Conservation (phyloP, 64 coral and sea anemone species). For the Cladopsammia gracilis region DNA sequence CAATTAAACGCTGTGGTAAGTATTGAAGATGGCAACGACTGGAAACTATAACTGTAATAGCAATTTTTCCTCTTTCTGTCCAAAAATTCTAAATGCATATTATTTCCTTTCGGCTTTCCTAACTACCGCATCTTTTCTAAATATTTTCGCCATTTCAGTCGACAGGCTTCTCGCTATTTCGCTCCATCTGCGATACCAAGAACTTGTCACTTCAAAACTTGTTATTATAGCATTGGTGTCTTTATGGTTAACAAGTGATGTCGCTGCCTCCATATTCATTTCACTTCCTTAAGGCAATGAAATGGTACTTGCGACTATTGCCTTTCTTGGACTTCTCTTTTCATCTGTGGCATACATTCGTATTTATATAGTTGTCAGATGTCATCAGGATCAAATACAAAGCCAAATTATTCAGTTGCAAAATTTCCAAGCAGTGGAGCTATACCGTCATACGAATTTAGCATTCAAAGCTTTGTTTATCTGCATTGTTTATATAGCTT, state of each 20-base stretch:
- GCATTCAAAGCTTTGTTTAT: background rate
- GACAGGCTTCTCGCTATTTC: background rate
- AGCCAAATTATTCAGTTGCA: background rate
- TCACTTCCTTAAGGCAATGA: background rate
- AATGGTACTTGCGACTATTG: background rate
- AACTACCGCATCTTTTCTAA: background rate
- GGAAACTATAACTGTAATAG: too few species aligned
- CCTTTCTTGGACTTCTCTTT: background rate
- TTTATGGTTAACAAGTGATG: background rate
- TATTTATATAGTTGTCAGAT: background rate
- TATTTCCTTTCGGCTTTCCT: background rate
- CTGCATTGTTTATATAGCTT: background rate
- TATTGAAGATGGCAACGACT: too few species aligned
- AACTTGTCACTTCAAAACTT: background rate
- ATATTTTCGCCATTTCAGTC: background rate
- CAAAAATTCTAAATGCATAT: background rate
- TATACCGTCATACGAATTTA: background rate
- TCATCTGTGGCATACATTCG: background rate
- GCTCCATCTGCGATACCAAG: background rate
- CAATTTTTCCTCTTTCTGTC: background rate
- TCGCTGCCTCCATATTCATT: background rate
- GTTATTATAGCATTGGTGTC: background rate
- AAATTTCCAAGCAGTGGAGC: background rate
- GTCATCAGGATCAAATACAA: background rate
- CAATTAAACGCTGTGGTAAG: too few species aligned